Evolutionary conservation across 2,797 vertebrate genomes (phyloP).

Genomic region (Acanthopagrus latus): DNA sequence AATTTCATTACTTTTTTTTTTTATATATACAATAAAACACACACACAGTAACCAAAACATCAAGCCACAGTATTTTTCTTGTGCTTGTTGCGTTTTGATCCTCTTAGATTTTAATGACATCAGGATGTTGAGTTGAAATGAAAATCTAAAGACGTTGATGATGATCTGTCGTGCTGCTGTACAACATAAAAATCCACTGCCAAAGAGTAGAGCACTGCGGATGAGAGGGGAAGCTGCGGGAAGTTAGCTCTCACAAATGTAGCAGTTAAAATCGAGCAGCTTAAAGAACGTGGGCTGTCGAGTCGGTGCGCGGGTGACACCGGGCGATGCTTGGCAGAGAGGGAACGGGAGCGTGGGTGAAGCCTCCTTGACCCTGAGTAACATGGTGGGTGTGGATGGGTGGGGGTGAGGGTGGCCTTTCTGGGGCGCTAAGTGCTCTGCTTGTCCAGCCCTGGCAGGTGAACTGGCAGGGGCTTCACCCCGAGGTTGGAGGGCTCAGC

Average conservation of each 20-base stretch:
- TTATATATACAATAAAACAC: constrained; percentile 46
- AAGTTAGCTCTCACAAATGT: constrained; percentile 55
- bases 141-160: constrained; percentile 34
- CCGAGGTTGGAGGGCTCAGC: constrained; percentile 77
- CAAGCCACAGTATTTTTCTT: constrained; percentile 24
- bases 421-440: constrained; percentile 78
- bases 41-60: constrained; percentile 38
- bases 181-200: constrained; percentile 11
- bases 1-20: constrained; percentile 58
- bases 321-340: constrained; percentile 58
- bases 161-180: constrained; percentile 17
- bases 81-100: constrained; percentile 14
- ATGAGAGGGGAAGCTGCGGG: constrained; percentile 51
- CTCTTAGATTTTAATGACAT: constrained; percentile 32
- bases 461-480: constrained; percentile 87
- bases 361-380: constrained; percentile 80
- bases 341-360: constrained; percentile 65
- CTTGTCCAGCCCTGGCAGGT: constrained; percentile 83
- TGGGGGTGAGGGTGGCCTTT: constrained; percentile 70
- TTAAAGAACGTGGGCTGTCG: constrained; percentile 50
- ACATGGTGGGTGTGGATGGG: constrained; percentile 68
- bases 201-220: constrained; percentile 22
- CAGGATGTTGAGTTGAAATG: constrained; percentile 23
- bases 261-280: constrained; percentile 49
- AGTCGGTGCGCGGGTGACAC: constrained; percentile 57